phyloP scores from a whole-genome alignment of 2,888 invertebrate genomes.

The Dryobota labecula region DNA sequence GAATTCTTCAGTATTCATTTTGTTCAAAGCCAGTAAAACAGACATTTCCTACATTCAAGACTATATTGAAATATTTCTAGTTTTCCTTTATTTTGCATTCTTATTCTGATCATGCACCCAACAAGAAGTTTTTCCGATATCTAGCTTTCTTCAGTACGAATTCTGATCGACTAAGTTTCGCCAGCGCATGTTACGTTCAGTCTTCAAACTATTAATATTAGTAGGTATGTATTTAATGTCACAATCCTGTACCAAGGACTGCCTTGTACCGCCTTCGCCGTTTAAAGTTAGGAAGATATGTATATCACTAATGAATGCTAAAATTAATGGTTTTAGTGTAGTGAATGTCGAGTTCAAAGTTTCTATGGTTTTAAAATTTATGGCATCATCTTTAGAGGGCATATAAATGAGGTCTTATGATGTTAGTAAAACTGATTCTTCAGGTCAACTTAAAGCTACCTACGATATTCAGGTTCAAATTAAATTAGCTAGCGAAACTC shows the following conservation, averaged over 20 bases:
- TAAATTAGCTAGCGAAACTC: neutral
- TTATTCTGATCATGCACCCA: neutral
- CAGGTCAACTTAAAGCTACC: neutral
- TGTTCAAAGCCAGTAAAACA: neutral
- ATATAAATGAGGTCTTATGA: neutral
- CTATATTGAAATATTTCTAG: too few species aligned
- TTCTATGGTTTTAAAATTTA: conserved; percentile 29
- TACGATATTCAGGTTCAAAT: neutral
- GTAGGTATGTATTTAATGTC: conserved; percentile 55
- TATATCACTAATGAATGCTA: conserved; percentile 59
- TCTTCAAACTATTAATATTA: conserved; percentile 49
- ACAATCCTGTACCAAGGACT: conserved; percentile 58
- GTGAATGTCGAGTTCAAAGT: conserved; percentile 21
- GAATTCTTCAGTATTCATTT: conserved; percentile 3
- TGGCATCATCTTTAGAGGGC: neutral
- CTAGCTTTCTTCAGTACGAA: neutral
- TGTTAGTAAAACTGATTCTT: neutral
- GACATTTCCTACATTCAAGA: neutral
- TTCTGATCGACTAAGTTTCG: conserved; percentile 20
- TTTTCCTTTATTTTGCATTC: neutral
- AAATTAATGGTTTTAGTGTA: conserved; percentile 56
- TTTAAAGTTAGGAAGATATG: conserved; percentile 43
- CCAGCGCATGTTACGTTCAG: conserved; percentile 11
- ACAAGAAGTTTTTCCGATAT: neutral
- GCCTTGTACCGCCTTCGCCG: conserved; percentile 51